Percentiles rank a stretch among this genome's conserved stretches.
These are phyloP conservation scores for Centruroides vittatus DNA, from an alignment of 1,140 invertebrate genomes.

Conservation along the genomic window DNA sequence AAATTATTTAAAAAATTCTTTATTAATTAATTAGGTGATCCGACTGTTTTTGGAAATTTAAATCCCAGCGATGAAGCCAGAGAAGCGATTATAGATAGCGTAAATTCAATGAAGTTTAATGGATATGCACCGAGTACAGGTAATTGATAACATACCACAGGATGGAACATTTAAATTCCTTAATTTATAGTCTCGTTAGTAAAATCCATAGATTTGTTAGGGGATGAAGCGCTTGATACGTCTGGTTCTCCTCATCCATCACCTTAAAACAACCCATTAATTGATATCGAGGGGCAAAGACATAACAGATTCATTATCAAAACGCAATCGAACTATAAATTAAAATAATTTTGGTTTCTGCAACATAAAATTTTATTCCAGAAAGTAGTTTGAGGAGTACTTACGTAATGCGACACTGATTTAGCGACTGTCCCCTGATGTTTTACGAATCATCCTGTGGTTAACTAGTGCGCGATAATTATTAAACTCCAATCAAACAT, in stretches of 20 bases:
- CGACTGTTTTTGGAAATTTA: conserved; percentile 89
- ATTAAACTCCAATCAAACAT: too few relatives aligned
- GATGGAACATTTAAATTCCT: not conserved
- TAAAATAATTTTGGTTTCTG: too few relatives aligned
- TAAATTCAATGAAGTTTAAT: conserved; percentile 57
- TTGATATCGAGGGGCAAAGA: too few relatives aligned
- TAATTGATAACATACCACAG: not conserved
- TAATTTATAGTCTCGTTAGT: not conserved
- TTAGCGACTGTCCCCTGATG: too few relatives aligned
- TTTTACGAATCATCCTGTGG: too few relatives aligned
- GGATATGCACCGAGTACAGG: conserved; percentile 59
- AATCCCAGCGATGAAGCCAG: conserved; percentile 63
- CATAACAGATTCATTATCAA: too few relatives aligned
- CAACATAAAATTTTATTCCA: too few relatives aligned
- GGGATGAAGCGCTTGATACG: not conserved
- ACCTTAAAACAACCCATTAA: not conserved
- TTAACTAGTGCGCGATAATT: too few relatives aligned
- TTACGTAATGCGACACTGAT: too few relatives aligned
- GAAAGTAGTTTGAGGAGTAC: too few relatives aligned
- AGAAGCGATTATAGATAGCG: conserved; percentile 59
- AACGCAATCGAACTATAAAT: too few relatives aligned
- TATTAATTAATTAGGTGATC: conserved; percentile 56
- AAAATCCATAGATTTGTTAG: not conserved
- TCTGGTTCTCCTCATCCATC: not conserved
- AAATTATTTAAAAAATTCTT: not conserved